These are phyloP conservation scores for Oenanthe oenanthe DNA, from an alignment of 2,113 vertebrate genomes.

Conservation along the genomic window DNA sequence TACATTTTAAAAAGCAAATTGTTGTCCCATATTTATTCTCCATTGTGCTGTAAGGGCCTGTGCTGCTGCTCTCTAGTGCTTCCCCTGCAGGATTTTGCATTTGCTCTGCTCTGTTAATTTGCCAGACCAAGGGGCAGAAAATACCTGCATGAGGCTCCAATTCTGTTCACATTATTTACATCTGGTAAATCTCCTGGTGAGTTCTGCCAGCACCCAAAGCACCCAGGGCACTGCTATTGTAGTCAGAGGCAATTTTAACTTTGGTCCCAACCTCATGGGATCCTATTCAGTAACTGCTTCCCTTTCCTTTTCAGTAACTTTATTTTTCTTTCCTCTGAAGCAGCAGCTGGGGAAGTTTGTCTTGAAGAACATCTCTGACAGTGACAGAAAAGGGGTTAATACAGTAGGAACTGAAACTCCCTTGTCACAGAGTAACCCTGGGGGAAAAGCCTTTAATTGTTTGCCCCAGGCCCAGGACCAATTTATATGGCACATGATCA, in stretches of 20 bases:
- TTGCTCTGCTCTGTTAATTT: neutral
- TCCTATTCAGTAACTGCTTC: neutral
- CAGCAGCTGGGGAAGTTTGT: neutral
- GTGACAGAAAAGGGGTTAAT: neutral
- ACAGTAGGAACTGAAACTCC: neutral
- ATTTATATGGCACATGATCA: rapidly evolving
- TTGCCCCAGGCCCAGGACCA: neutral
- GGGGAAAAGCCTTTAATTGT: neutral
- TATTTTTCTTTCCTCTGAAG: neutral
- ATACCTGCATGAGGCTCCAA: neutral
- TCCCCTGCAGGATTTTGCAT: neutral
- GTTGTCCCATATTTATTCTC: neutral
- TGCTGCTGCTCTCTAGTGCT: neutral
- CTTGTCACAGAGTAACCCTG: neutral
- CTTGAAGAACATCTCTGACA: too few species aligned
- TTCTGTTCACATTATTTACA: neutral
- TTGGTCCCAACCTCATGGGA: neutral
- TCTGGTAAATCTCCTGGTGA: neutral
- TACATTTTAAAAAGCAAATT: slow-evolving; percentile 38
- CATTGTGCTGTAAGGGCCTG: neutral
- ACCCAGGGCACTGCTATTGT: neutral
- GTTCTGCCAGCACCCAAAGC: neutral
- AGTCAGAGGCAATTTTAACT: neutral
- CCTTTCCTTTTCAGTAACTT: neutral
- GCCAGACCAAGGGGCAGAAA: neutral